These are phyloP conservation scores for Drosophila falleni DNA, from an alignment of 2,888 invertebrate genomes.

Conservation along the genomic window DNA sequence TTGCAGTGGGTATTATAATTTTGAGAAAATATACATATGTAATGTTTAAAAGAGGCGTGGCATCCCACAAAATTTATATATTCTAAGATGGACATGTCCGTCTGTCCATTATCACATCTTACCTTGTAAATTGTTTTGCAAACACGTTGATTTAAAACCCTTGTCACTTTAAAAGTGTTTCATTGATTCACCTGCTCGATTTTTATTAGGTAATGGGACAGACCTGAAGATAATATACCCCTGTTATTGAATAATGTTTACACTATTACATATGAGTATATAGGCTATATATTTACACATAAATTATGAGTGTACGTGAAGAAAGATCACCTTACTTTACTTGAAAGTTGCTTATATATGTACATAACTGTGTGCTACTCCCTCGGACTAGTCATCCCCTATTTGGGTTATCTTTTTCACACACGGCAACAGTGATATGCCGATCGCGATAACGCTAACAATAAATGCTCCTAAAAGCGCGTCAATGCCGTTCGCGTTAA, in stretches of 20 bases:
- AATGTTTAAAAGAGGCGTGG: no score
- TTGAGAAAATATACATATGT: no score
- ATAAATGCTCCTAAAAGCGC: not conserved
- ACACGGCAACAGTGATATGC: conserved; percentile 18
- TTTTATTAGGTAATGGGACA: conserved; percentile 9
- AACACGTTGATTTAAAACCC: not conserved
- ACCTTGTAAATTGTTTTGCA: not conserved
- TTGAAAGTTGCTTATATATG: not conserved
- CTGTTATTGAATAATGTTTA: not conserved
- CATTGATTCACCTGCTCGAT: conserved; percentile 13
- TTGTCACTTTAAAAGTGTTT: not conserved
- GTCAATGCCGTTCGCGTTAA: not conserved
- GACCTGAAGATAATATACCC: not conserved
- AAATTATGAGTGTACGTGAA: not conserved
- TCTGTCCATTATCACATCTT: no score
- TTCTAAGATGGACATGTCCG: no score
- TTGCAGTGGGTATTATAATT: no score
- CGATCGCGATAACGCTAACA: conserved; percentile 5
- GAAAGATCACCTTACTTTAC: not conserved
- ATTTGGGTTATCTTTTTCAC: conserved; percentile 16
- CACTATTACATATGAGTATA: not conserved
- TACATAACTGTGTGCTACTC: not conserved
- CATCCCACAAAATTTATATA: no score
- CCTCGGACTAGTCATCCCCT: conserved; percentile 2
- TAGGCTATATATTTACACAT: not conserved